These are phyloP conservation scores for pig (Sus scrofa) DNA, from an alignment of 2,113 vertebrate genomes.

Conservation along the genomic window T2T-Sscrofa CM000813.6:123242001-123242500, in stretches of 20 bases:
- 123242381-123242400: slow-evolving; percentile 49
- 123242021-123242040: not conserved
- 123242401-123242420: slow-evolving; percentile 9
- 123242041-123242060: slow-evolving; percentile 58
- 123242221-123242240: not conserved
- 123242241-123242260: not conserved
- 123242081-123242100: slow-evolving; percentile 61
- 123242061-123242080: slow-evolving; percentile 67
- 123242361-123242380: slow-evolving; percentile 54
- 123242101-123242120: slow-evolving; percentile 4
- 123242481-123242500: not conserved
- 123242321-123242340: slow-evolving; percentile 61
- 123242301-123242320: not conserved
- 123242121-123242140: slow-evolving; percentile 73
- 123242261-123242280: not conserved
- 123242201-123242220: not conserved
- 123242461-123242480: not conserved
- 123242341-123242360: slow-evolving; percentile 67
- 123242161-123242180: not conserved
- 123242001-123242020: not conserved
- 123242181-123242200: not conserved
- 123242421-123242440: not conserved
- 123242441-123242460: not conserved
- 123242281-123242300: not conserved
- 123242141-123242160: slow-evolving; percentile 48